phyloP scores from a whole-genome alignment of 2,797 vertebrate genomes.

The Sebastes elongatus region DNA sequence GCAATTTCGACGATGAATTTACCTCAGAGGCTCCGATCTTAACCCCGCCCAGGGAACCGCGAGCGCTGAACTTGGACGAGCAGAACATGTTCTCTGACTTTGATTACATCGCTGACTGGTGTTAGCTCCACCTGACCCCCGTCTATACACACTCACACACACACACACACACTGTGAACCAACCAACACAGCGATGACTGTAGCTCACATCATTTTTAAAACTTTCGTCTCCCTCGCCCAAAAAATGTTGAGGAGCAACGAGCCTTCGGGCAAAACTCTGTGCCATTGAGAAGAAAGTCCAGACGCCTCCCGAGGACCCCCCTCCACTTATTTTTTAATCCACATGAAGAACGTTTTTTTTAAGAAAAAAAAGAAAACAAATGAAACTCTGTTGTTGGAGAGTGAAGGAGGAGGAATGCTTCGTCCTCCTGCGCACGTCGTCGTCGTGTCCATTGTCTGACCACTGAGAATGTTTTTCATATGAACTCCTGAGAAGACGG shows the following conservation, averaged over 20 bases:
- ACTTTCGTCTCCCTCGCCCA: constrained; percentile 29
- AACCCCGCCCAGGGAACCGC: constrained; percentile 95
- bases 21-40: constrained; percentile 98
- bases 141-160: background rate
- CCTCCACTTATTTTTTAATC: constrained; percentile 52
- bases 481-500: constrained; percentile 67
- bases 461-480: constrained; percentile 90
- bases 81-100: constrained; percentile 97
- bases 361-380: constrained; percentile 46
- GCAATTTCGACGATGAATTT: constrained; percentile 99
- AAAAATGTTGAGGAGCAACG: constrained; percentile 42
- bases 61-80: constrained; percentile 90
- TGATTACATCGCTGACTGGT: constrained; percentile 99
- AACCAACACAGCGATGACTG: constrained; percentile 82
- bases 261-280: constrained; percentile 79
- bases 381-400: constrained; percentile 54
- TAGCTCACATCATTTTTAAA: constrained; percentile 59
- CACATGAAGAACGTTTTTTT: constrained; percentile 86
- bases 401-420: constrained; percentile 65
- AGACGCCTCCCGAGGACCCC: constrained; percentile 31
- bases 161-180: constrained; percentile 74
- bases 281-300: constrained; percentile 84
- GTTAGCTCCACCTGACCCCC: constrained; percentile 81
- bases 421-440: constrained; percentile 69
- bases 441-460: constrained; percentile 81